Evolutionary conservation across 2,888 invertebrate genomes (phyloP), one percentile per base, ranked within the genome.

Genomic region (Tetramorium bicarinatum): DNA sequence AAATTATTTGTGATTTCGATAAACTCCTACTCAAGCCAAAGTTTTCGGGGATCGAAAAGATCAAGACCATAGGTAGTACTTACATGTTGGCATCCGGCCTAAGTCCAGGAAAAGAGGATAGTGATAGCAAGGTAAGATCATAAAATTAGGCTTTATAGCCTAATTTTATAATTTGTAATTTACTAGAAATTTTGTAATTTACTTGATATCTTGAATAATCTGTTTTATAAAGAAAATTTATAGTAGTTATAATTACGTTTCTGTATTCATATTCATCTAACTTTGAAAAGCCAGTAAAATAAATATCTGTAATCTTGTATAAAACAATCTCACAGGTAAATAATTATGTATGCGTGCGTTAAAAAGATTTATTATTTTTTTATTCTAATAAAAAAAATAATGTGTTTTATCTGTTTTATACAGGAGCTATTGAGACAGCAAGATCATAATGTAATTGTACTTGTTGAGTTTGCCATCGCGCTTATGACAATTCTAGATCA

Each of bases 1-100:
- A 99, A 95, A 99, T 99, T 91, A 99, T 99, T 87, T 99, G 99
- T 94, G 99, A 99, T 95, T 99, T 99, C 95, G 99, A 99, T 95
- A 98, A 99, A 98, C 95, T 99, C 54, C 95, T 99, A 49, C 95
- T 98, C 67, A 99, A 99, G 93, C 98, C 99, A 0, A 99, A 99
- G 93, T 99, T 98, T 95, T 99, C 98, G 93, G 97, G 98, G 89
- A 99, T 99, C 91, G 99, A 99, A 95, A 99, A 99, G 95, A 99
- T 99, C 79, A 99, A 99, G 95, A 99, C 99, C 0, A 99, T 99
- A 83, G 99, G 99, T 18, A 99, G 99, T 95, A 99, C 99, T 0
- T 99, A 99, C 93, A 99, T 99, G 99, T 97, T 99, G 69, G 99
- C 99, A 0, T 98, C 99, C 0, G 99, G 99, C 0, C 95, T 99